phyloP scores from a whole-genome alignment of 2,888 invertebrate species.

The Gymnosoma rotundatum region DNA sequence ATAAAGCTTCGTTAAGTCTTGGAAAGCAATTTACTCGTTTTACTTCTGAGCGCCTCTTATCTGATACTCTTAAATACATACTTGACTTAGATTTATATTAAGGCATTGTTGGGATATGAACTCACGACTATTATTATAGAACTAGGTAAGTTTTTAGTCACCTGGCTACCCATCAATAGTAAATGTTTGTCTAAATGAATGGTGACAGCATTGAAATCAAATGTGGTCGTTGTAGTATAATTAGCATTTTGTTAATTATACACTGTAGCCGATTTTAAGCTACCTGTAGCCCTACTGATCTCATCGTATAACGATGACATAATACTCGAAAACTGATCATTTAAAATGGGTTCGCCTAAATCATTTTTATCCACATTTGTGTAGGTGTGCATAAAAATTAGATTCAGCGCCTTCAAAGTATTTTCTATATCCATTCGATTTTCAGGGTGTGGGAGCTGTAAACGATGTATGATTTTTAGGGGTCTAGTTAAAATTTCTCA shows the following conservation, averaged over 20 bases:
- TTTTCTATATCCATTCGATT: slow-evolving; percentile 82
- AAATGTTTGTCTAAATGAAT: slow-evolving; percentile 81
- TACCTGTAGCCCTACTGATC: slow-evolving; percentile 80
- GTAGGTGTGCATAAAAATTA: slow-evolving; percentile 82
- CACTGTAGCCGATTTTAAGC: slow-evolving; percentile 78
- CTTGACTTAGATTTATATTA: too few relatives aligned
- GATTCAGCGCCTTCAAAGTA: slow-evolving; percentile 81
- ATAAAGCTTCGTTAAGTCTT: too few relatives aligned
- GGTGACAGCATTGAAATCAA: slow-evolving; percentile 80
- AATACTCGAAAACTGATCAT: slow-evolving; percentile 79
- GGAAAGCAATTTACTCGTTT: too few relatives aligned
- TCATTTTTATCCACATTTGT: slow-evolving; percentile 82
- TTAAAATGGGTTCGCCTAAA: slow-evolving; percentile 82
- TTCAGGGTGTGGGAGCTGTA: slow-evolving; percentile 74
- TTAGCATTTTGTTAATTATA: slow-evolving; percentile 79
- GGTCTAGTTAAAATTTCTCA: slow-evolving; percentile 87
- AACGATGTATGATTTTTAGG: slow-evolving; percentile 71
- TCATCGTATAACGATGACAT: slow-evolving; percentile 80
- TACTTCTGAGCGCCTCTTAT: too few relatives aligned
- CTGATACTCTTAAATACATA: too few relatives aligned
- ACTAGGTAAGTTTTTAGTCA: slow-evolving; percentile 72
- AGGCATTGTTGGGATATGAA: too few relatives aligned
- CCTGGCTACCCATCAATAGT: slow-evolving; percentile 76
- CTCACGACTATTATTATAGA: slow-evolving; percentile 64
- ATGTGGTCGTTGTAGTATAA: slow-evolving; percentile 77